Evolutionary conservation across 37 sponge, comb jelly and placozoan species (phyloP).

Genomic region (Geodia barretti): DNA sequence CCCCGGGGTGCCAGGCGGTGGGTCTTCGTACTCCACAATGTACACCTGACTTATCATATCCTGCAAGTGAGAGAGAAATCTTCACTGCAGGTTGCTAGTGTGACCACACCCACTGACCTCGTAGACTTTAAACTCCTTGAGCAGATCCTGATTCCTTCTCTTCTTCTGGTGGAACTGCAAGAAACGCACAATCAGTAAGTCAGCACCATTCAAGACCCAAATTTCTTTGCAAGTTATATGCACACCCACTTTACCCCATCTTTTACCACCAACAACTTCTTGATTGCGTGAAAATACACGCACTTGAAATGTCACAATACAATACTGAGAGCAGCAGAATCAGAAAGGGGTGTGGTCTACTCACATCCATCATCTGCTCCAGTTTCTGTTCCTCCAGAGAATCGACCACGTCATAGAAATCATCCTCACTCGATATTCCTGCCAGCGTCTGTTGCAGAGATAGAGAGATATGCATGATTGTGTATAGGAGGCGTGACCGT

Average conservation of each 20-base stretch:
- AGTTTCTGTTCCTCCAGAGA: slow-evolving; percentile 82
- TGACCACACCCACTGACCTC: too few relatives aligned
- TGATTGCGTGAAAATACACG: neutral
- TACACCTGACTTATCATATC: slow-evolving; percentile 62
- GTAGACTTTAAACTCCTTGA: slow-evolving; percentile 71
- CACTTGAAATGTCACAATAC: neutral
- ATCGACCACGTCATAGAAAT: slow-evolving; percentile 90
- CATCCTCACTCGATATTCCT: slow-evolving; percentile 72
- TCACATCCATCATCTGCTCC: slow-evolving; percentile 77
- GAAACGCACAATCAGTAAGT: neutral
- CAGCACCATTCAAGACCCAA: neutral
- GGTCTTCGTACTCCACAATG: slow-evolving; percentile 51
- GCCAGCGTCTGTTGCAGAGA: slow-evolving; percentile 67
- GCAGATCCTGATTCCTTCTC: slow-evolving; percentile 56
- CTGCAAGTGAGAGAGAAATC: slow-evolving; percentile 7
- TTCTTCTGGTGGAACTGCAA: slow-evolving; percentile 63
- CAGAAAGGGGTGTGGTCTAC: neutral
- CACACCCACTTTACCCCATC: too few relatives aligned
- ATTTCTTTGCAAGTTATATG: too few relatives aligned
- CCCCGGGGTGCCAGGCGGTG: neutral
- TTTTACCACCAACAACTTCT: too few relatives aligned
- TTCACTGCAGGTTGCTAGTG: neutral
- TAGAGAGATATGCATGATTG: neutral
- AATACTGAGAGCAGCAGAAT: neutral
- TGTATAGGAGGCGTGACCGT: neutral